Conservation (phyloP, 2,888 invertebrate species). For the Drosophila flavopinicola region DNA sequence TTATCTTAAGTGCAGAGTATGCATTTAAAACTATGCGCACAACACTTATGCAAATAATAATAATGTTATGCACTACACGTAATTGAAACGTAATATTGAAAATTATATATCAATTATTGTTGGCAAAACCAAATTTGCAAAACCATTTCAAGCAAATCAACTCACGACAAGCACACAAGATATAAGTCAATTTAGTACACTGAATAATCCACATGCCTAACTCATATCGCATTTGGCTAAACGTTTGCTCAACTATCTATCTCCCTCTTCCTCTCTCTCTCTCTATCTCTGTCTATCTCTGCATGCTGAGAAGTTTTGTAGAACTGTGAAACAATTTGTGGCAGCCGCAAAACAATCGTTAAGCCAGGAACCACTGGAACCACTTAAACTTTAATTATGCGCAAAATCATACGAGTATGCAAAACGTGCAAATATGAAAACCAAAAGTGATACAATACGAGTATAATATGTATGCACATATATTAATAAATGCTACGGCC, state of each 20-base stretch:
- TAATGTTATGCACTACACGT: conserved; percentile 11
- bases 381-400: conserved; percentile 67
- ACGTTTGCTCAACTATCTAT: conserved; percentile 9
- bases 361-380: conserved; percentile 40
- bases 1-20: conserved; percentile 11
- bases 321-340: conserved; percentile 9
- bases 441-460: conserved; percentile 55
- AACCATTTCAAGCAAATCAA: conserved; percentile 26
- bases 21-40: conserved; percentile 8
- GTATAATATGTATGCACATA: conserved; percentile 1
- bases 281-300: not conserved
- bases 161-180: conserved; percentile 13
- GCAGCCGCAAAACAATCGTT: conserved; percentile 51
- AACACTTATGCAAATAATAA: conserved; percentile 22
- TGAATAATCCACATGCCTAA: conserved; percentile 28
- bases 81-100: conserved; percentile 27
- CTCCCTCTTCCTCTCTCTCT: not conserved
- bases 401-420: conserved; percentile 47
- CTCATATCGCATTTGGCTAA: conserved; percentile 21
- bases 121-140: conserved; percentile 15
- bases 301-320: not conserved
- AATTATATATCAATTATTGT: conserved; percentile 20
- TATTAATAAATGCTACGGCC: not conserved
- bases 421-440: conserved; percentile 68
- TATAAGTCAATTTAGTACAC: conserved; percentile 15